Evolutionary conservation across 2,888 invertebrate genomes (phyloP).

Genomic region (Endotricha flammealis): DNA sequence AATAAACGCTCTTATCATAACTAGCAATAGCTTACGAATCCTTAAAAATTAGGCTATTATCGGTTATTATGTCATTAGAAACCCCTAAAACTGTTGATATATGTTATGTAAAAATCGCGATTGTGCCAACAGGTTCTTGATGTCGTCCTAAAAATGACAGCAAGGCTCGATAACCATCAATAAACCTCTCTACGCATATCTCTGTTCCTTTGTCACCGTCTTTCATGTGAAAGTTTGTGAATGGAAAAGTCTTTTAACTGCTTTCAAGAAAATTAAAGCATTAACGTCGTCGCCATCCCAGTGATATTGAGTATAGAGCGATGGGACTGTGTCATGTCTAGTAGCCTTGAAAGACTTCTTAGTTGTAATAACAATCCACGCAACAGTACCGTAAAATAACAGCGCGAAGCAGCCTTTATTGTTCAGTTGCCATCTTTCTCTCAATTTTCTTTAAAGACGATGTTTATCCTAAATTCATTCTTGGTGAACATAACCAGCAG

Average conservation of each 20-base stretch:
- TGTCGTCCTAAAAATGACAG: no score
- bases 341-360: no score
- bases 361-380: no score
- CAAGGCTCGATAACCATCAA: no score
- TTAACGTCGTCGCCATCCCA: constrained; percentile 55
- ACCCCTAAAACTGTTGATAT: constrained; percentile 6
- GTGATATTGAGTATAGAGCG: constrained; percentile 15
- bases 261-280: constrained; percentile 76
- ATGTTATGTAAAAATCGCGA: constrained; percentile 7
- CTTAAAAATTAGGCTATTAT: constrained; percentile 9
- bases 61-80: constrained; percentile 1
- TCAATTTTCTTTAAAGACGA: no score
- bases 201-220: constrained; percentile 60
- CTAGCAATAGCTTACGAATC: constrained; percentile 12
- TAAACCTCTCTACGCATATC: constrained; percentile 36
- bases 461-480: no score
- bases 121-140: no score
- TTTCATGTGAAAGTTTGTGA: constrained; percentile 71
- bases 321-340: constrained; percentile 12
- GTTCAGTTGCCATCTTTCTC: no score
- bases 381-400: no score
- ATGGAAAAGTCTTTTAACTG: constrained; percentile 74
- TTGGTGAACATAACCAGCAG: no score
- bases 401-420: no score
- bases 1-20: constrained; percentile 28